These are phyloP conservation scores for Phoebastria nigripes DNA, from an alignment of 2,797 vertebrate genomes.

Conservation along the genomic window DNA sequence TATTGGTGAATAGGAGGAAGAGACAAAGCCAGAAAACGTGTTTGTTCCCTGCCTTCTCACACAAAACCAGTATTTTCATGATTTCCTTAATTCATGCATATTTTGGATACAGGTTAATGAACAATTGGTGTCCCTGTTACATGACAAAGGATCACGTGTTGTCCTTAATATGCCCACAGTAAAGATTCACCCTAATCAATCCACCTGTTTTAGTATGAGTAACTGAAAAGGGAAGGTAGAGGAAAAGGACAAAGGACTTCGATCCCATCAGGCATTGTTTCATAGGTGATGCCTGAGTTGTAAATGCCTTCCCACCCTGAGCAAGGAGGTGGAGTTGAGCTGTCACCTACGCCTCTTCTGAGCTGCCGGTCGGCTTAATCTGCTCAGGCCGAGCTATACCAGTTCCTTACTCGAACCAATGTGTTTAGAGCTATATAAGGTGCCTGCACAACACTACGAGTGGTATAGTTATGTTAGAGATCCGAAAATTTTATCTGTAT, in stretches of 20 bases:
- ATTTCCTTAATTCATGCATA: neutral
- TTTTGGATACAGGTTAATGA: neutral
- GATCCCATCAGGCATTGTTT: neutral
- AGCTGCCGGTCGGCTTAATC: rapidly evolving
- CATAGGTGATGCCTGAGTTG: neutral
- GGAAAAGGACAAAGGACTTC: neutral
- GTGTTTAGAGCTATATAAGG: neutral
- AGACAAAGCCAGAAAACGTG: neutral
- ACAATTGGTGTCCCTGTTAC: rapidly evolving
- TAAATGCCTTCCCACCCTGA: neutral
- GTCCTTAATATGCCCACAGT: neutral
- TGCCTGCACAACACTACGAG: neutral
- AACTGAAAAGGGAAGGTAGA: neutral
- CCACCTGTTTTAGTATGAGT: neutral
- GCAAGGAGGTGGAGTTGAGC: neutral
- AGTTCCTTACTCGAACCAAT: neutral
- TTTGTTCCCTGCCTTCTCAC: neutral
- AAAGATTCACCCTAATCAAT: neutral
- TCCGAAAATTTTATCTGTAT: neutral
- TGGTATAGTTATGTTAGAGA: neutral
- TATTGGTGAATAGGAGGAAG: neutral
- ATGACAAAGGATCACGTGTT: rapidly evolving
- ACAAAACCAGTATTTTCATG: neutral
- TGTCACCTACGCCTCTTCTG: rapidly evolving
- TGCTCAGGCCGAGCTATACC: neutral